Evolutionary conservation across 2,797 vertebrate species (phyloP).

Genomic region (Syngnathus rostellatus): DNA sequence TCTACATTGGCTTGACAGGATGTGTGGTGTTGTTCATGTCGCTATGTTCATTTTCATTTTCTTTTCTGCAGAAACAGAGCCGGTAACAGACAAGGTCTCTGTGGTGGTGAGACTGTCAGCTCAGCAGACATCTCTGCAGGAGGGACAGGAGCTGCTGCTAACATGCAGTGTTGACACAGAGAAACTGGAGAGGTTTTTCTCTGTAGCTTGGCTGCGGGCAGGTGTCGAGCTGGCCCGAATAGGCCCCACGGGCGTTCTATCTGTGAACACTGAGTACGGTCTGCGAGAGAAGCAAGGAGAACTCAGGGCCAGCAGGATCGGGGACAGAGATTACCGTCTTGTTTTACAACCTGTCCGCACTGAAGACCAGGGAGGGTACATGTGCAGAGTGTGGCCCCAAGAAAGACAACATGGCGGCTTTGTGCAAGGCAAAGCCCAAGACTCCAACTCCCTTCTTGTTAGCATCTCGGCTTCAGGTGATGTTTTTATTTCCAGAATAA

Average conservation of each 20-base stretch:
- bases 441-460: conserved; percentile 46
- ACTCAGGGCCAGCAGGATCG: conserved; percentile 59
- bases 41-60: conserved; percentile 2
- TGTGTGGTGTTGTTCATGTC: conserved; percentile 11
- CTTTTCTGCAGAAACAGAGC: conserved; percentile 22
- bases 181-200: conserved; percentile 52
- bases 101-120: conserved; percentile 53
- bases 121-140: conserved; percentile 33
- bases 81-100: conserved; percentile 34
- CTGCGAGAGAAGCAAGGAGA: conserved; percentile 55
- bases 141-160: conserved; percentile 67
- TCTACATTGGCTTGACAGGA: conserved; percentile 7
- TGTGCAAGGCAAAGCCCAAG: conserved; percentile 38
- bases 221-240: conserved; percentile 52
- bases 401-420: conserved; percentile 38
- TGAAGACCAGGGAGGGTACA: conserved; percentile 70
- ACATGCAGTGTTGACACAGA: conserved; percentile 55
- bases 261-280: conserved; percentile 43
- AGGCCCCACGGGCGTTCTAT: conserved; percentile 65
- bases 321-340: conserved; percentile 60
- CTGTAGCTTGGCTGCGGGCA: conserved; percentile 65
- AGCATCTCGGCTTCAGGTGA: conserved; percentile 55
- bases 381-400: conserved; percentile 66
- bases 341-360: conserved; percentile 54
- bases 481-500: conserved; percentile 4